These are phyloP conservation scores for Trichopria drosophilae DNA, from an alignment of 2,888 invertebrate genomes.

Conservation along the genomic window DNA sequence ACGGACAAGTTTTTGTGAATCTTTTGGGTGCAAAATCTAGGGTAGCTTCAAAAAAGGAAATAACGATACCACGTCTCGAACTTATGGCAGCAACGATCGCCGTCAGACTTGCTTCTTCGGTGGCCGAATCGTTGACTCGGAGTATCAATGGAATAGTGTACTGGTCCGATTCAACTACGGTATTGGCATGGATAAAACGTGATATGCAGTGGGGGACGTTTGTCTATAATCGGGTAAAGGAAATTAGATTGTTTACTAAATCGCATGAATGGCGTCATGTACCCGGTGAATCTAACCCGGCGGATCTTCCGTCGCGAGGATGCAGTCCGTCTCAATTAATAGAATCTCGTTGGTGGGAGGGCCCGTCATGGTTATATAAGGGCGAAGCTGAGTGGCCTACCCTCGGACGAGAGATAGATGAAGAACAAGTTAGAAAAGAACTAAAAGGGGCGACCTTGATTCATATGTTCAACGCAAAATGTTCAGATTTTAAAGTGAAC, in stretches of 20 bases:
- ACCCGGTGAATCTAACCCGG: conserved; percentile 45
- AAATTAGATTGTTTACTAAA: conserved; percentile 34
- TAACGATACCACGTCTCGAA: conserved; percentile 45
- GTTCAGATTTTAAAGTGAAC: background rate
- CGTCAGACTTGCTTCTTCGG: conserved; percentile 28
- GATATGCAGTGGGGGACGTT: conserved; percentile 39
- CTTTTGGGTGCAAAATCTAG: conserved; percentile 40
- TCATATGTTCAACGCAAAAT: background rate
- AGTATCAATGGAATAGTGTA: conserved; percentile 24
- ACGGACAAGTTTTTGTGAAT: background rate
- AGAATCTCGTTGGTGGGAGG: conserved; percentile 8
- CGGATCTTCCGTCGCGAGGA: conserved; percentile 44
- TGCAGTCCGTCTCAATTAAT: conserved; percentile 1
- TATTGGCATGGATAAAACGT: conserved; percentile 38
- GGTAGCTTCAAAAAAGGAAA: conserved; percentile 43
- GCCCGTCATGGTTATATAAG: background rate
- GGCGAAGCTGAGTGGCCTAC: background rate
- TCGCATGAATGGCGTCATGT: conserved; percentile 39
- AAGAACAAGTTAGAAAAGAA: background rate
- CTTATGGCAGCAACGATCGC: conserved; percentile 42
- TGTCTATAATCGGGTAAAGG: conserved; percentile 39
- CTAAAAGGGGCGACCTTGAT: background rate
- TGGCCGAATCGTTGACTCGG: conserved; percentile 5
- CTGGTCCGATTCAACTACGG: conserved; percentile 43
- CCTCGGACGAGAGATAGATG: background rate